Conservation (phyloP, 2,888 invertebrate genomes). For the Eledona agricola region DNA sequence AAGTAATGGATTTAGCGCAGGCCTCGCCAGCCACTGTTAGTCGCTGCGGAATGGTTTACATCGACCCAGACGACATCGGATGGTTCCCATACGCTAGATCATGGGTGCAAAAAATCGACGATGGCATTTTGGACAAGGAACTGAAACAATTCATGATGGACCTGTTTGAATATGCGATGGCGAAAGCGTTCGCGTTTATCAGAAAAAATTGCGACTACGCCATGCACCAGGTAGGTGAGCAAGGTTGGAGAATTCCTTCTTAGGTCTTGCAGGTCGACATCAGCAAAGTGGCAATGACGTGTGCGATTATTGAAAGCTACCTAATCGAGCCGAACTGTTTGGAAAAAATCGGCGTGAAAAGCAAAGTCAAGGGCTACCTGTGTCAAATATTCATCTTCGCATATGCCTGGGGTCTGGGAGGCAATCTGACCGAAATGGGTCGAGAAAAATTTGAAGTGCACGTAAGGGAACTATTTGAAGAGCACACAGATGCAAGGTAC, state of each 20-base stretch:
- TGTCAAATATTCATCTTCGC: slow-evolving; percentile 83
- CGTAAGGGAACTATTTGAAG: slow-evolving; percentile 75
- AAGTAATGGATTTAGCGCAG: slow-evolving; percentile 84
- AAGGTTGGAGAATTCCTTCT: not conserved
- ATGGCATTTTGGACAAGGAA: slow-evolving; percentile 65
- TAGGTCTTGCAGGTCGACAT: slow-evolving; percentile 75
- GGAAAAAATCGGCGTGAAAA: slow-evolving; percentile 66
- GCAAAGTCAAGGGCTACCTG: slow-evolving; percentile 71
- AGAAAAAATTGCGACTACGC: slow-evolving; percentile 74
- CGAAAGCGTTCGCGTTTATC: slow-evolving; percentile 72
- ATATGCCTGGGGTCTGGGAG: slow-evolving; percentile 87
- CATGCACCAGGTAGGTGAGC: slow-evolving; percentile 75
- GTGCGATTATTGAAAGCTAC: slow-evolving; percentile 76
- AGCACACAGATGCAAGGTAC: slow-evolving; percentile 73
- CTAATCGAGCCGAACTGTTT: slow-evolving; percentile 68
- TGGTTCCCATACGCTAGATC: slow-evolving; percentile 83
- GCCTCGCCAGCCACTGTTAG: slow-evolving; percentile 92
- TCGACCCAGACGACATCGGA: slow-evolving; percentile 84
- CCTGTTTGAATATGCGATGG: slow-evolving; percentile 73
- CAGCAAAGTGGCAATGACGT: slow-evolving; percentile 81
- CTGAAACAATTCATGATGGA: slow-evolving; percentile 71
- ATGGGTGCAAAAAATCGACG: slow-evolving; percentile 72
- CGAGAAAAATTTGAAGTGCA: slow-evolving; percentile 75
- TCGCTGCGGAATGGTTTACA: slow-evolving; percentile 88
- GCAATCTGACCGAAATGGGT: slow-evolving; percentile 78